phyloP scores from a whole-genome alignment of 2,797 vertebrate species.

The Sylvia borin region DNA sequence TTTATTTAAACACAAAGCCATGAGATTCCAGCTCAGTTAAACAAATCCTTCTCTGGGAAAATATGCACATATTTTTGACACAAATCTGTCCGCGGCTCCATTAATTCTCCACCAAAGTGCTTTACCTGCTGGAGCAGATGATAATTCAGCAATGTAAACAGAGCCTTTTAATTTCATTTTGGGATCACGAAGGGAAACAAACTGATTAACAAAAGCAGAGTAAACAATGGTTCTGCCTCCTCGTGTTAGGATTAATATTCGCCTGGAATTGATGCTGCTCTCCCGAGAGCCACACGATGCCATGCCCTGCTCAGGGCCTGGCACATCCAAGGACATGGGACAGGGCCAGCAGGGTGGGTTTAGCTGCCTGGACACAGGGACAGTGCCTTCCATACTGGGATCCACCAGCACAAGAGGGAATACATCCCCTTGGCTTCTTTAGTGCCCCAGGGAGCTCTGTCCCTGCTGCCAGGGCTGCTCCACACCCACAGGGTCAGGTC shows the following conservation, averaged over 20 bases:
- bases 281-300: not conserved
- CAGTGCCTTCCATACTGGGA: not conserved
- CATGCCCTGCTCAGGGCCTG: fast-evolving
- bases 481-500: not conserved
- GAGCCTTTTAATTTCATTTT: constrained; percentile 66
- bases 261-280: not conserved
- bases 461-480: not conserved
- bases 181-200: constrained; percentile 56
- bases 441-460: not conserved
- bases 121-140: constrained; percentile 58
- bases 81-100: not conserved
- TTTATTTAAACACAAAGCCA: constrained; percentile 67
- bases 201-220: constrained; percentile 64
- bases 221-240: constrained; percentile 41
- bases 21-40: constrained; percentile 44
- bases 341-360: not conserved
- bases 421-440: not conserved
- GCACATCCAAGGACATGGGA: not conserved
- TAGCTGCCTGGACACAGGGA: not conserved
- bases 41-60: constrained; percentile 29
- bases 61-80: constrained; percentile 62
- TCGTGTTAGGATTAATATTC: constrained; percentile 13
- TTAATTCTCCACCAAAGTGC: constrained; percentile 30
- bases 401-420: not conserved
- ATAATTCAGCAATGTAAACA: constrained; percentile 44